phyloP scores from a whole-genome alignment of 2,888 invertebrate species.

The Ctenicera cuprea region DNA sequence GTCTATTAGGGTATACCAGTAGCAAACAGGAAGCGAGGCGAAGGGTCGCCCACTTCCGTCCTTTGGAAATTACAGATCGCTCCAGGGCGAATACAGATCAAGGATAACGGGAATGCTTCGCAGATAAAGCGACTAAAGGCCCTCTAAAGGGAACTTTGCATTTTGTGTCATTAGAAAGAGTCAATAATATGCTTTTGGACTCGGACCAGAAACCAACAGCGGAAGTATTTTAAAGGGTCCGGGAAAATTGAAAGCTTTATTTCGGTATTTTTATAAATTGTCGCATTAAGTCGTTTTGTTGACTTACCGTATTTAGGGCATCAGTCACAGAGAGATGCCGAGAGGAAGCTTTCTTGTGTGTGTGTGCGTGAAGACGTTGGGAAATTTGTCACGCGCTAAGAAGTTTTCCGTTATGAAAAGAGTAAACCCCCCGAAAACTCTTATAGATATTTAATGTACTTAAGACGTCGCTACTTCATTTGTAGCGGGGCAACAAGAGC shows the following conservation, averaged over 20 bases:
- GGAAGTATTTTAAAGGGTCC: background rate
- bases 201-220: background rate
- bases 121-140: constrained; percentile 42
- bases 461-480: constrained; percentile 33
- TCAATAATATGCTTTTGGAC: constrained; percentile 21
- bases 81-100: constrained; percentile 41
- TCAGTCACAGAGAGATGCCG: background rate
- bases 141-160: constrained; percentile 35
- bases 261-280: constrained; percentile 3
- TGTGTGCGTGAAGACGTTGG: background rate
- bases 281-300: constrained; percentile 2
- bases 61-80: constrained; percentile 44
- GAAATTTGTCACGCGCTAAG: constrained; percentile 18
- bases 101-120: constrained; percentile 33
- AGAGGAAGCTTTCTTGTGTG: background rate
- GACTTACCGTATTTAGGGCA: background rate
- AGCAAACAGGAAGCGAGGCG: constrained; percentile 42
- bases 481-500: constrained; percentile 23
- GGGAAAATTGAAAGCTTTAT: constrained; percentile 10
- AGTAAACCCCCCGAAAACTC: constrained; percentile 14
- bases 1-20: constrained; percentile 30
- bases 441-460: constrained; percentile 34
- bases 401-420: constrained; percentile 24
- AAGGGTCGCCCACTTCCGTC: constrained; percentile 44
- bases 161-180: constrained; percentile 36